phyloP scores from a whole-genome alignment of 2,797 vertebrate genomes.

The Podarcis lilfordi region DNA sequence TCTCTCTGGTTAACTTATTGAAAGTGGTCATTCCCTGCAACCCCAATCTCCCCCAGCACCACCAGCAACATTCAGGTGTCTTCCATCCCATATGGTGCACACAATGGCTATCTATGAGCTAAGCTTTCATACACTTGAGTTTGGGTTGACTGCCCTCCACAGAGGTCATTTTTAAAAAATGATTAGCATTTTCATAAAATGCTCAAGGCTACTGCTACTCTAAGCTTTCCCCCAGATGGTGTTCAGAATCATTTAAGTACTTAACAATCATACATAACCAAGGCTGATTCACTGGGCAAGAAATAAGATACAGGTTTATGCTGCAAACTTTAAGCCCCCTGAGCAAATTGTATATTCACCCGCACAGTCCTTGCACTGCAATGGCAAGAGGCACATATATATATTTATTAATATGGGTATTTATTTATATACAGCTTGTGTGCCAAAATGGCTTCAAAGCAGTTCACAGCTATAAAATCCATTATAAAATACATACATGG shows the following conservation, averaged over 20 bases:
- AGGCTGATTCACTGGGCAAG: neutral
- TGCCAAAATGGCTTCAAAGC: no score
- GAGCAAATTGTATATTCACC: neutral
- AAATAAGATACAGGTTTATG: no score
- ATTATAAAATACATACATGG: no score
- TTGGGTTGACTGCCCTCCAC: slow-evolving; percentile 40
- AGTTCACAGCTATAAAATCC: no score
- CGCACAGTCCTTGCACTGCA: neutral
- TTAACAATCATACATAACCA: neutral
- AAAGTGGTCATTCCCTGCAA: neutral
- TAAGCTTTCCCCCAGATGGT: neutral
- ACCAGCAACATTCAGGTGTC: neutral
- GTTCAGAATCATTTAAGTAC: neutral
- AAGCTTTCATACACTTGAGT: slow-evolving; percentile 22
- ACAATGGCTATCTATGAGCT: neutral
- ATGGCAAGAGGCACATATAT: neutral
- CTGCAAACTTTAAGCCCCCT: neutral
- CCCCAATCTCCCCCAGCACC: neutral
- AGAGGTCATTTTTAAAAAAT: slow-evolving; percentile 36
- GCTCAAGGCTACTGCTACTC: neutral
- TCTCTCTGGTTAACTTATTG: neutral
- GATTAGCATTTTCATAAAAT: slow-evolving; percentile 18
- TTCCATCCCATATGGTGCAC: neutral
- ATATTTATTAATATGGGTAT: no score
- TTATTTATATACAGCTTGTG: no score